These are phyloP conservation scores for Eleginops maclovinus DNA, from an alignment of 2,113 vertebrate species.

Conservation along the genomic window DNA sequence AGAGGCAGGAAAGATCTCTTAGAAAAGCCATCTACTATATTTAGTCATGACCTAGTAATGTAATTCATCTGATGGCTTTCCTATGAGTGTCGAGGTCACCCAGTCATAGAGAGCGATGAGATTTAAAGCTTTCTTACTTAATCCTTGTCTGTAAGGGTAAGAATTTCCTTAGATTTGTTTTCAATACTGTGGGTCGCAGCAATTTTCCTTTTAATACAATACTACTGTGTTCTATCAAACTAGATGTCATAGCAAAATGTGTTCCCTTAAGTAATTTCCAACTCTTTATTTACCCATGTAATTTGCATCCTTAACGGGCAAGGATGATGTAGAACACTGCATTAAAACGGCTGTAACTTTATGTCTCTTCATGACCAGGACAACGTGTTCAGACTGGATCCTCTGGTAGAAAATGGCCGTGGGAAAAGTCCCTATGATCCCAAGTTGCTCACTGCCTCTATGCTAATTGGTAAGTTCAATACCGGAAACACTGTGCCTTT, in stretches of 20 bases:
- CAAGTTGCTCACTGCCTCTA: constrained; percentile 93
- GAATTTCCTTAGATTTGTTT: not conserved
- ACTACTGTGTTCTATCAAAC: not conserved
- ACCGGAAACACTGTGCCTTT: not conserved
- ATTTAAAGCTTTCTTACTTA: constrained; percentile 17
- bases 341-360: constrained; percentile 4
- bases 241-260: constrained; percentile 7
- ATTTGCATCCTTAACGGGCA: not conserved
- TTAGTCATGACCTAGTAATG: constrained; percentile 36
- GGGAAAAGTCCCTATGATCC: constrained; percentile 99
- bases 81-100: constrained; percentile 20
- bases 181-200: too few relatives aligned
- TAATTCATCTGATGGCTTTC: constrained; percentile 34
- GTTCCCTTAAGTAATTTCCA: not conserved
- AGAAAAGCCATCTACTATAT: constrained; percentile 34
- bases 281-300: not conserved
- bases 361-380: constrained; percentile 84
- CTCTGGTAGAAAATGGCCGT: constrained; percentile 93
- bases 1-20: constrained; percentile 34
- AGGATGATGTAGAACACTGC: not conserved
- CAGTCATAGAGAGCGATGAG: constrained; percentile 5
- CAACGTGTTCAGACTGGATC: constrained; percentile 90
- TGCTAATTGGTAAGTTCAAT: constrained; percentile 90
- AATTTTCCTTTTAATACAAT: not conserved
- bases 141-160: not conserved